Conservation (phyloP, 2,113 vertebrate genomes). For the Procavia capensis region DNA sequence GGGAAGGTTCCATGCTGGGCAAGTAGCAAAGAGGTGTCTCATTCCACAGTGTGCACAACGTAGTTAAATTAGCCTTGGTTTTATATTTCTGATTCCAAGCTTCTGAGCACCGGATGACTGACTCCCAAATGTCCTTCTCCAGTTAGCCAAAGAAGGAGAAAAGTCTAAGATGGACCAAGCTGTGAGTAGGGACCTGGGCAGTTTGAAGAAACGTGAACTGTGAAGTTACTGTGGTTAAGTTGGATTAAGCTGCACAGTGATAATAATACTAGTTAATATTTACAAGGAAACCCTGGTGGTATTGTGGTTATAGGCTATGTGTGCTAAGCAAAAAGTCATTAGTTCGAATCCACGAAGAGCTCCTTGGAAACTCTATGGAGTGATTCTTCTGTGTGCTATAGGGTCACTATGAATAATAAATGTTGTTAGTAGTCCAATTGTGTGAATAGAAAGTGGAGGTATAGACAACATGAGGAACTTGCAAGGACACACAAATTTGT, state of each 20-base stretch:
- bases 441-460: not conserved
- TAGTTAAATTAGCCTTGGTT: rapidly evolving
- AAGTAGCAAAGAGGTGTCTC: not conserved
- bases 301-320: too few species aligned
- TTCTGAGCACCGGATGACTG: not conserved
- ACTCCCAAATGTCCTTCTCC: not conserved
- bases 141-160: not conserved
- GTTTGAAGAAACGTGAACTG: not conserved
- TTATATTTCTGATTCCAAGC: not conserved
- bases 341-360: too few species aligned
- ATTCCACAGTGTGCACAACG: not conserved
- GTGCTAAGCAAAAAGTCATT: too few species aligned
- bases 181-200: too few species aligned
- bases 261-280: not conserved
- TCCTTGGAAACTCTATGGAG: too few species aligned
- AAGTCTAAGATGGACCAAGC: not conserved
- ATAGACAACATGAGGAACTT: not conserved
- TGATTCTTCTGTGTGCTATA: too few species aligned
- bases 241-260: not conserved
- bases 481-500: not conserved
- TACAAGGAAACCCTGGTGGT: too few species aligned
- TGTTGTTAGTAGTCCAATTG: not conserved
- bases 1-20: too few species aligned
- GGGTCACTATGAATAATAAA: too few species aligned
- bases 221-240: not conserved